Percentiles rank a stretch among this genome's conserved stretches.
phyloP scores from a whole-genome alignment of 53 echinoderm and acorn worm genomes.

The Luidia sarsii region DNA sequence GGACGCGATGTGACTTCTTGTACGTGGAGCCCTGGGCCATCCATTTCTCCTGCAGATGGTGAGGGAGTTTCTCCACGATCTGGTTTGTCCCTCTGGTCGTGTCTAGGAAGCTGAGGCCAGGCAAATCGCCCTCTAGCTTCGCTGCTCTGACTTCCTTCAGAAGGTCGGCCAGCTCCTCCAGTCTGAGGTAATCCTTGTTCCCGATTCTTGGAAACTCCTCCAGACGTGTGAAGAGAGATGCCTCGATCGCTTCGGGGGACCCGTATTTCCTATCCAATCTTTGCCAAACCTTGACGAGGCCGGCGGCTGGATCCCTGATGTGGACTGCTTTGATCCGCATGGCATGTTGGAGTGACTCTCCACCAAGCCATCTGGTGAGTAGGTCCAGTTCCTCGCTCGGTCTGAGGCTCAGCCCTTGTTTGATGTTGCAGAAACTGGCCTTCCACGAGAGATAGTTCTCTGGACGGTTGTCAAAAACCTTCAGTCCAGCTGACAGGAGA shows the following conservation, averaged over 20 bases:
- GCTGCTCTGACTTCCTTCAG: slow-evolving; percentile 32
- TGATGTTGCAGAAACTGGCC: slow-evolving; percentile 47
- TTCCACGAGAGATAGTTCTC: slow-evolving; percentile 62
- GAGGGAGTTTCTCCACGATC: slow-evolving; percentile 50
- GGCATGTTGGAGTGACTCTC: slow-evolving; percentile 28
- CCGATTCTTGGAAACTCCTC: slow-evolving; percentile 10
- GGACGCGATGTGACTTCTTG: slow-evolving; percentile 14
- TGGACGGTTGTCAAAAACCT: slow-evolving; percentile 54
- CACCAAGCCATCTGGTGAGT: slow-evolving; percentile 54
- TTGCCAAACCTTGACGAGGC: slow-evolving; percentile 43
- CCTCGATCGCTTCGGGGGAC: slow-evolving; percentile 47
- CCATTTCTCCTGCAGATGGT: slow-evolving; percentile 60
- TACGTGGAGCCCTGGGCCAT: slow-evolving; percentile 42
- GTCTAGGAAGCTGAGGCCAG: slow-evolving; percentile 53
- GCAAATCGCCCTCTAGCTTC: slow-evolving; percentile 26
- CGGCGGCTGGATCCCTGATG: slow-evolving; percentile 6
- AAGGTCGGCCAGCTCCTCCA: slow-evolving; percentile 36
- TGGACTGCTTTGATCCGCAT: slow-evolving; percentile 35
- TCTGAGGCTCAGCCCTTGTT: slow-evolving; percentile 16
- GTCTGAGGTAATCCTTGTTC: neutral
- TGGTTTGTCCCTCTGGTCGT: slow-evolving; percentile 44
- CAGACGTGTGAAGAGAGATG: slow-evolving; percentile 11
- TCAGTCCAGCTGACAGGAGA: slow-evolving; percentile 31
- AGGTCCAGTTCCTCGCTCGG: slow-evolving; percentile 60
- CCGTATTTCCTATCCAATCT: slow-evolving; percentile 49